phyloP scores from a whole-genome alignment of 2,888 invertebrate species.

The Dioctria rufipes region DNA sequence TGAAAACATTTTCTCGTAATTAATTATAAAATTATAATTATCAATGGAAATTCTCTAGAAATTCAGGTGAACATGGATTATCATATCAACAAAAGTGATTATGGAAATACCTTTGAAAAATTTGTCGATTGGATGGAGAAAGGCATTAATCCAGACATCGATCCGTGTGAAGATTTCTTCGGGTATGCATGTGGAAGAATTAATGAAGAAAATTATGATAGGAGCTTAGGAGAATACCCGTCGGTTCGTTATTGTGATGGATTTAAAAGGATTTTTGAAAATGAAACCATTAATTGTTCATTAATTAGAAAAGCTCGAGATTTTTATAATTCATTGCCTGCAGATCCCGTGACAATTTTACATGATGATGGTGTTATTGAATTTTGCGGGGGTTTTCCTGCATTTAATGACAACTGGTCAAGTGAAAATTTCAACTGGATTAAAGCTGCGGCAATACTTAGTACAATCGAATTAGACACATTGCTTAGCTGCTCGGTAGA shows the following conservation, averaged over 20 bases:
- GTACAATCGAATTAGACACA: not conserved
- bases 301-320: not conserved
- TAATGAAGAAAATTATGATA: not conserved
- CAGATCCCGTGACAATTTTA: not conserved
- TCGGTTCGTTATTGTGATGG: not conserved
- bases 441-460: conserved; percentile 21
- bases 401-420: conserved; percentile 15
- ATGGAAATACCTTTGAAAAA: not conserved
- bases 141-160: conserved; percentile 2
- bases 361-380: conserved; percentile 8
- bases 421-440: conserved; percentile 32
- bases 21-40: too few species aligned
- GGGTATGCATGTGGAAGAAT: conserved; percentile 12
- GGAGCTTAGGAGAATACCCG: not conserved
- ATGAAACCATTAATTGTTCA: conserved; percentile 4
- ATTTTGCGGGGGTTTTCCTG: conserved; percentile 19
- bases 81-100: not conserved
- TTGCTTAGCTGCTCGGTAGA: not conserved
- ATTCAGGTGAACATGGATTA: too few species aligned
- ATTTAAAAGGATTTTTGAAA: not conserved
- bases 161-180: conserved; percentile 23
- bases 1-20: too few species aligned
- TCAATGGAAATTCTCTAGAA: too few species aligned
- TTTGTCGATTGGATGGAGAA: conserved; percentile 27
- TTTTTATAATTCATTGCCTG: not conserved